Evolutionary conservation across 1,140 invertebrate species (phyloP).

Genomic region (Palaemon carinicauda): DNA sequence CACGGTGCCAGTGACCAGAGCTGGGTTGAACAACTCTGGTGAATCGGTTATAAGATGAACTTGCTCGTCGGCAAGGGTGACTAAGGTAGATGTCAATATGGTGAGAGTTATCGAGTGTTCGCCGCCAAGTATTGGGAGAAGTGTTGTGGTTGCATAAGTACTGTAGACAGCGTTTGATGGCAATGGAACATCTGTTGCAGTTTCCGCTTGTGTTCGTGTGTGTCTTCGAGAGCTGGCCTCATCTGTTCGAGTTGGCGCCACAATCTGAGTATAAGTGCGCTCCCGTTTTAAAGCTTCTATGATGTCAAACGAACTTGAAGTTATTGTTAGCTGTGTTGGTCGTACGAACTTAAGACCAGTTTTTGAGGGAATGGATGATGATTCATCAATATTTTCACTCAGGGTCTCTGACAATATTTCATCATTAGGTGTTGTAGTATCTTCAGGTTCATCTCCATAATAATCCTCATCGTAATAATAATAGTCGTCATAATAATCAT

Average conservation of each 20-base stretch:
- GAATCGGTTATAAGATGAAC: slow-evolving; percentile 60
- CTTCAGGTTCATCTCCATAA: slow-evolving; percentile 22
- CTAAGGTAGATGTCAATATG: slow-evolving; percentile 61
- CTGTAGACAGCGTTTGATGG: slow-evolving; percentile 61
- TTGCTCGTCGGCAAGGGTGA: slow-evolving; percentile 59
- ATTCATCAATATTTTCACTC: neutral
- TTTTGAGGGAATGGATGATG: neutral
- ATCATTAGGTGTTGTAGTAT: neutral
- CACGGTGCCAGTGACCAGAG: slow-evolving; percentile 24
- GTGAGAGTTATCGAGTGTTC: slow-evolving; percentile 60
- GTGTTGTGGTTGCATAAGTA: slow-evolving; percentile 61
- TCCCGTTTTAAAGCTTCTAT: slow-evolving; percentile 34
- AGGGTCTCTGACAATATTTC: neutral
- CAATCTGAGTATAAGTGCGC: slow-evolving; percentile 24
- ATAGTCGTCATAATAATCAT: slow-evolving; percentile 33
- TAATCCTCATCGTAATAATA: slow-evolving; percentile 26
- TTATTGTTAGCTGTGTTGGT: slow-evolving; percentile 21
- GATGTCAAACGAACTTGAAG: slow-evolving; percentile 34
- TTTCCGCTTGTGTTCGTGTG: neutral
- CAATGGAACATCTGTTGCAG: neutral
- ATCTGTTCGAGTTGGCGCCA: neutral
- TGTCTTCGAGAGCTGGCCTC: neutral
- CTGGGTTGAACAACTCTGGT: slow-evolving; percentile 59
- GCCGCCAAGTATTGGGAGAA: slow-evolving; percentile 61
- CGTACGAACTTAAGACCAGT: slow-evolving; percentile 10